These are phyloP conservation scores for Rafetus swinhoei DNA, from an alignment of 2,113 vertebrate genomes.

Conservation along the genomic window DNA sequence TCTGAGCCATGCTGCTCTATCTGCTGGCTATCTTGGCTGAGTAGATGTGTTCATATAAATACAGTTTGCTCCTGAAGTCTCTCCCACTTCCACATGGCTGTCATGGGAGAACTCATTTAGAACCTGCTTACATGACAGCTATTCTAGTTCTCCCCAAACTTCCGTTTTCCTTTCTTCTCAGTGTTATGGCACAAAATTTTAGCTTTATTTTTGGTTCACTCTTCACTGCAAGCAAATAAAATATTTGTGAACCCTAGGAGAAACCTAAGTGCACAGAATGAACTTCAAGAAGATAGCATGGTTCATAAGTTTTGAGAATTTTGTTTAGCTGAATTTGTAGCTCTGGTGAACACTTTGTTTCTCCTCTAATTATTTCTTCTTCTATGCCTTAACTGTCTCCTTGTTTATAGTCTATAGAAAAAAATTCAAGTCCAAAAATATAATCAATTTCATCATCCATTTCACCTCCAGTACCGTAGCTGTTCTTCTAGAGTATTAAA, in stretches of 20 bases:
- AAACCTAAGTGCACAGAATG: conserved; percentile 13
- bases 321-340: not conserved
- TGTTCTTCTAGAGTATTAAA: not conserved
- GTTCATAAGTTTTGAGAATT: not conserved
- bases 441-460: not conserved
- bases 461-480: not conserved
- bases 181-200: not conserved
- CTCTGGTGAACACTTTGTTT: conserved; percentile 17
- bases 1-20: no score
- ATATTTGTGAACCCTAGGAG: not conserved
- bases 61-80: no score
- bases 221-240: fast-evolving
- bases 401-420: not conserved
- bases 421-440: not conserved
- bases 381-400: not conserved
- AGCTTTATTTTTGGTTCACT: not conserved
- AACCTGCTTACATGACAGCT: not conserved
- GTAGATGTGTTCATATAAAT: no score
- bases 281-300: not conserved
- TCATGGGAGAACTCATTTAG: no score
- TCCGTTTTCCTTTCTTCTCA: not conserved
- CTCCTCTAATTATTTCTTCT: not conserved
- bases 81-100: no score
- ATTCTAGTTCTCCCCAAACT: not conserved
- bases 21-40: no score